Percentiles rank a stretch among this genome's conserved stretches.
Conservation (phyloP, 1,140 invertebrate genomes). For the Drosophila guanche region DNA sequence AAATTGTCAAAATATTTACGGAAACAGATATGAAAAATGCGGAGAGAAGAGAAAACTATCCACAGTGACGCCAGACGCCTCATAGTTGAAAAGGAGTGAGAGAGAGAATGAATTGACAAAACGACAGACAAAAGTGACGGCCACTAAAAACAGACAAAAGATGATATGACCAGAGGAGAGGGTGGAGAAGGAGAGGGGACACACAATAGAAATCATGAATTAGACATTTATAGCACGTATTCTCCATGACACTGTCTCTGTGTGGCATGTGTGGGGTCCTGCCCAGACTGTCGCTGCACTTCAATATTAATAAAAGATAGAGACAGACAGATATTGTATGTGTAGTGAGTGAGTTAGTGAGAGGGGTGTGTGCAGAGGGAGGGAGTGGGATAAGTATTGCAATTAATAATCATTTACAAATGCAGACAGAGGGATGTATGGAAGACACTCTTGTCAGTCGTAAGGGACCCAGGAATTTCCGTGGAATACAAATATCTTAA, state of each 20-base stretch:
- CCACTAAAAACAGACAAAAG: slow-evolving; percentile 74
- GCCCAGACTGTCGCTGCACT: slow-evolving; percentile 32
- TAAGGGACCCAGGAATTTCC: slow-evolving; percentile 36
- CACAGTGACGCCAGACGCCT: slow-evolving; percentile 35
- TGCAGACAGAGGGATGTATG: slow-evolving; percentile 27
- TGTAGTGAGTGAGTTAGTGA: not conserved
- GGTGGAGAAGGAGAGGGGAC: slow-evolving; percentile 2
- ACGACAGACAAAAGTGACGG: slow-evolving; percentile 62
- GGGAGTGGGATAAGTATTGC: slow-evolving; percentile 59
- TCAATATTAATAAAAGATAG: slow-evolving; percentile 34
- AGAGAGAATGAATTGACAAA: slow-evolving; percentile 59
- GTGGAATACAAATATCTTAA: slow-evolving; percentile 34
- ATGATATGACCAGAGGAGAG: not conserved
- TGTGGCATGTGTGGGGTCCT: slow-evolving; percentile 52
- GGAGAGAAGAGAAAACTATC: not conserved
- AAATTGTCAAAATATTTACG: slow-evolving; percentile 68
- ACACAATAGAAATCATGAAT: slow-evolving; percentile 56
- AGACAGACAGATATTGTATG: not conserved
- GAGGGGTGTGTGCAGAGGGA: slow-evolving; percentile 1
- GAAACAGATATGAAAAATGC: slow-evolving; percentile 9
- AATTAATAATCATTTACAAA: slow-evolving; percentile 77
- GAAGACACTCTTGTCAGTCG: slow-evolving; percentile 47
- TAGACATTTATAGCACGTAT: slow-evolving; percentile 77
- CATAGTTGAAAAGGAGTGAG: slow-evolving; percentile 30
- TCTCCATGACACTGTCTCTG: not conserved